A percentile compares a stretch with the other conserved stretches of the same genome.
Conservation (phyloP, 1,140 invertebrate genomes). For the Pseudomyrmex gracilis region DNA sequence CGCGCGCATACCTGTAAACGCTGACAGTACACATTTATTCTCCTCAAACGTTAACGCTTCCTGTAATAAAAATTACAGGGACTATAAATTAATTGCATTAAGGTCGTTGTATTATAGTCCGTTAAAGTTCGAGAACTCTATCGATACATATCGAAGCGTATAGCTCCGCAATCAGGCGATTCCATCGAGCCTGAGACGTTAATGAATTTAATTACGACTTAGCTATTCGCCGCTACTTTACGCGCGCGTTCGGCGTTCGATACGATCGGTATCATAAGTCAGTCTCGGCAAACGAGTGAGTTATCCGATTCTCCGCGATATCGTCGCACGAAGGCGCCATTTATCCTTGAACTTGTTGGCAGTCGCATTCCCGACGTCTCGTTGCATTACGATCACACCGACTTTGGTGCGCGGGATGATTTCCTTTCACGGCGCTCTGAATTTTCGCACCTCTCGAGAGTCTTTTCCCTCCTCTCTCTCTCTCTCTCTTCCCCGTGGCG, state of each 20-base stretch:
- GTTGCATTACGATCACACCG: slow-evolving; percentile 24
- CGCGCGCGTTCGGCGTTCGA: background rate
- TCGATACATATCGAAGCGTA: slow-evolving; percentile 19
- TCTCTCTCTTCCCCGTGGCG: background rate
- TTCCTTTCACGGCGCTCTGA: slow-evolving; percentile 28
- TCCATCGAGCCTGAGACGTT: background rate
- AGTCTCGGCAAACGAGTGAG: slow-evolving; percentile 11
- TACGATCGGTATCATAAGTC: slow-evolving; percentile 43
- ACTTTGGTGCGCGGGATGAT: background rate
- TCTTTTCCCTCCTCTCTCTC: too few species aligned
- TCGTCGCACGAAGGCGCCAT: slow-evolving; percentile 16
- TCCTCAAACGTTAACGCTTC: background rate
- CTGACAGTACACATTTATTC: background rate
- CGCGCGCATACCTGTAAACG: background rate
- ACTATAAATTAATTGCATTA: slow-evolving; percentile 28
- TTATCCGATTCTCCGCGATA: slow-evolving; percentile 32
- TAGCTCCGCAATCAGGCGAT: slow-evolving; percentile 1
- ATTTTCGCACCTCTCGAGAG: slow-evolving; percentile 66
- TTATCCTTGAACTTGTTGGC: slow-evolving; percentile 52
- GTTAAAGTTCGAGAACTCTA: background rate
- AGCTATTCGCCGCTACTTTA: slow-evolving; percentile 24
- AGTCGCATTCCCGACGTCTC: slow-evolving; percentile 25
- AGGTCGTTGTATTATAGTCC: background rate
- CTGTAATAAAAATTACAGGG: background rate
- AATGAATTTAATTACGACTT: slow-evolving; percentile 52